Conservation (phyloP, 2,888 invertebrate species). For the Leucoma salicis region DNA sequence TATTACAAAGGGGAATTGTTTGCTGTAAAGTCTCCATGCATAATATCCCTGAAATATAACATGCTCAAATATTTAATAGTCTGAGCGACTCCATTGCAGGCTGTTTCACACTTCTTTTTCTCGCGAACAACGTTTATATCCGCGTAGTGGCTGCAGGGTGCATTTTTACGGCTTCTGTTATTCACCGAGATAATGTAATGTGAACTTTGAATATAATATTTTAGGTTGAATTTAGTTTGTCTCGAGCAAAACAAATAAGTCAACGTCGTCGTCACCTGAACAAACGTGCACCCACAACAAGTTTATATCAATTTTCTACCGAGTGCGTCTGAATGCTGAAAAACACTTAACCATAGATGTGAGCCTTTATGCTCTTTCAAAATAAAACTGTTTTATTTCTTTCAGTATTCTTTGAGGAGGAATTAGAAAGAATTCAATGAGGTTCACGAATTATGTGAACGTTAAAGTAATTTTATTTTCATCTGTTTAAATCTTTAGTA, state of each 20-base stretch:
- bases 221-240: constrained; percentile 43
- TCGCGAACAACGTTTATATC: constrained; percentile 64
- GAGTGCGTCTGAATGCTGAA: constrained; percentile 72
- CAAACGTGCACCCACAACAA: constrained; percentile 69
- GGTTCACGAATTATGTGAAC: constrained; percentile 11
- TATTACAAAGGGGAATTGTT: constrained; percentile 24
- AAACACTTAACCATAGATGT: constrained; percentile 65
- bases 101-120: constrained; percentile 62
- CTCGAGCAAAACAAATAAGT: constrained; percentile 55
- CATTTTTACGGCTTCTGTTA: constrained; percentile 64
- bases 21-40: constrained; percentile 20
- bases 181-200: constrained; percentile 31
- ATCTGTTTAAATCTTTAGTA: constrained; percentile 11
- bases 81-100: constrained; percentile 40
- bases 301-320: constrained; percentile 79
- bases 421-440: constrained; percentile 27
- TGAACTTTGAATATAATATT: constrained; percentile 30
- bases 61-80: constrained; percentile 55
- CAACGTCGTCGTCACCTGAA: constrained; percentile 69
- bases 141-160: constrained; percentile 50
- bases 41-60: constrained; percentile 37
- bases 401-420: constrained; percentile 17
- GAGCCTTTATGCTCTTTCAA: constrained; percentile 48
- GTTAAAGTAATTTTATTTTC: constrained; percentile 23
- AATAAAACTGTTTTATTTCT: constrained; percentile 36